A percentile compares a stretch with the other conserved stretches of the same genome.
These are phyloP conservation scores for Leucophenga montana DNA, from an alignment of 2,888 invertebrate genomes.

Conservation along the genomic window DNA sequence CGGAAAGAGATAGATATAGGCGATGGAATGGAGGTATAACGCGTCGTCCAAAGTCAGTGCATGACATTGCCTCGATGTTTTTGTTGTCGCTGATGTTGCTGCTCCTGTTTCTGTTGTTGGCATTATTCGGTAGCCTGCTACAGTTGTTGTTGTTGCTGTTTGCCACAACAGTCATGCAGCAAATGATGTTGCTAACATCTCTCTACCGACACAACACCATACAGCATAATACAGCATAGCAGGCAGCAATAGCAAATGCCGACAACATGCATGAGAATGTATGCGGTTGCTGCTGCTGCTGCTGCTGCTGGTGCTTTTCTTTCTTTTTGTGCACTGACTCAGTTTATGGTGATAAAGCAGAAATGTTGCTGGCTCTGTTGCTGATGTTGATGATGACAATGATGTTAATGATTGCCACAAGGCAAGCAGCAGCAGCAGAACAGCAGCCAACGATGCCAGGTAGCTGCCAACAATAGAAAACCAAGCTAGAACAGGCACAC, in stretches of 20 bases:
- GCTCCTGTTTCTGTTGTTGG: conserved; percentile 29
- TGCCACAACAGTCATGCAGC: conserved; percentile 12
- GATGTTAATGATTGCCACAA: conserved; percentile 13
- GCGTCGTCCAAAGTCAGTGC: conserved; percentile 24
- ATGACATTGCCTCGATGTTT: not conserved
- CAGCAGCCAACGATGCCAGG: not conserved
- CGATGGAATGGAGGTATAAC: too few relatives aligned
- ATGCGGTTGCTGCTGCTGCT: not conserved
- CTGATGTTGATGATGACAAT: conserved; percentile 23
- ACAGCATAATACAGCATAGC: too few relatives aligned
- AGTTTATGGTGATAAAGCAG: conserved; percentile 24
- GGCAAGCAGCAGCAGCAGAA: not conserved
- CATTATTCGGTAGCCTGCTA: conserved; percentile 22
- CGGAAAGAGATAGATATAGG: not conserved
- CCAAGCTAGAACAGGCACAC: conserved; percentile 7
- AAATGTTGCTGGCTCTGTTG: not conserved
- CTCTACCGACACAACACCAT: conserved; percentile 15
- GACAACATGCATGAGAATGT: not conserved
- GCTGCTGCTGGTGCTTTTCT: conserved; percentile 4
- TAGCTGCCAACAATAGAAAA: not conserved
- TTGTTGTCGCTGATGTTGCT: not conserved
- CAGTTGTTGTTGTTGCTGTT: conserved; percentile 10
- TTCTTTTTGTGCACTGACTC: conserved; percentile 19
- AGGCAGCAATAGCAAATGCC: not conserved
- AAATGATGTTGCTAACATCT: conserved; percentile 24